phyloP scores from a whole-genome alignment of 1,140 invertebrate genomes.

The Drosophila willistoni region DNA sequence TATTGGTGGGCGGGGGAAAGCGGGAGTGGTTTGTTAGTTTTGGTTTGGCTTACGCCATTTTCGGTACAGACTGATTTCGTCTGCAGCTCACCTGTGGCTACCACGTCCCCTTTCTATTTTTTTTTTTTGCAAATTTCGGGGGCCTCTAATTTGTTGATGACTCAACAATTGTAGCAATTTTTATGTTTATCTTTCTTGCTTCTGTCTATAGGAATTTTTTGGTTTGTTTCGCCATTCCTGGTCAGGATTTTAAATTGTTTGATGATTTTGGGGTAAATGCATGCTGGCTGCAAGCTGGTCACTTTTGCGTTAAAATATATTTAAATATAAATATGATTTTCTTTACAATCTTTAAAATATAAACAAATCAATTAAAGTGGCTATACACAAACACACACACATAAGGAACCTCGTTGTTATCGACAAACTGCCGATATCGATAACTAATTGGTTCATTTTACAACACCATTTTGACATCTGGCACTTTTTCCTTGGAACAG shows the following conservation, averaged over 20 bases:
- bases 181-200: constrained; percentile 20
- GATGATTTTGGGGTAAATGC: constrained; percentile 21
- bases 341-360: constrained; percentile 45
- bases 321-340: not conserved
- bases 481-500: too few species aligned
- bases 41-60: constrained; percentile 59
- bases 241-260: not conserved
- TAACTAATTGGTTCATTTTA: not conserved
- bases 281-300: constrained; percentile 39
- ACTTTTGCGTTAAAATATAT: not conserved
- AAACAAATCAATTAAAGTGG: constrained; percentile 53
- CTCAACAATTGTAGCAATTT: constrained; percentile 62
- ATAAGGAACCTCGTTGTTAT: too few species aligned
- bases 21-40: constrained; percentile 34
- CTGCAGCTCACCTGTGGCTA: constrained; percentile 53
- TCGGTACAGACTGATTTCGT: constrained; percentile 42
- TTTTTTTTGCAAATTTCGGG: constrained; percentile 32
- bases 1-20: not conserved
- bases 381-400: not conserved
- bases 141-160: constrained; percentile 51
- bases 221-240: constrained; percentile 28
- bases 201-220: not conserved
- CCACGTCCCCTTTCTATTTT: constrained; percentile 24
- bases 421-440: too few species aligned
- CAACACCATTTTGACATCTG: too few species aligned